Evolutionary conservation across 2,888 invertebrate genomes (phyloP).

Genomic region (Linyphia triangularis): DNA sequence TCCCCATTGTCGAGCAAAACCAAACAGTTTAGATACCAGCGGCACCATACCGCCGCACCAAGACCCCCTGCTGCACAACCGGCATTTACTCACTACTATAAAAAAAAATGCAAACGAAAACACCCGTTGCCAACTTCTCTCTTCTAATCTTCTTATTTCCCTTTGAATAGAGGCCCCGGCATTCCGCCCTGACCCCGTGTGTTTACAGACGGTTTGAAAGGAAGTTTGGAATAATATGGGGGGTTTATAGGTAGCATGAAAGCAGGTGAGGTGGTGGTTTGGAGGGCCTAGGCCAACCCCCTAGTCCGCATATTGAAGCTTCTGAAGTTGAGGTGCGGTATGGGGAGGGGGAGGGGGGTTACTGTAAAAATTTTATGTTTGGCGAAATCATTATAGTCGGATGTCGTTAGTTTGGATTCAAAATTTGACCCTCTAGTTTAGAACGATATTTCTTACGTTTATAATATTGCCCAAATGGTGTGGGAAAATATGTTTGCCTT

Average conservation of each 20-base stretch:
- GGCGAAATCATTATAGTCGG: slow-evolving; percentile 53
- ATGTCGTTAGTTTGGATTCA: too few relatives aligned
- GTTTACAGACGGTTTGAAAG: slow-evolving; percentile 62
- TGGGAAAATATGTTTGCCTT: too few relatives aligned
- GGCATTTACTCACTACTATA: neutral
- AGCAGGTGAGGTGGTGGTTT: slow-evolving; percentile 68
- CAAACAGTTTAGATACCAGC: slow-evolving; percentile 68
- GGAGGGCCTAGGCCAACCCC: slow-evolving; percentile 52
- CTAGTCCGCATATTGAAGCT: slow-evolving; percentile 63
- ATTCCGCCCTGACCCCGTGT: slow-evolving; percentile 49
- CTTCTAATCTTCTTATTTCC: slow-evolving; percentile 61
- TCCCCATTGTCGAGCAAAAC: slow-evolving; percentile 51
- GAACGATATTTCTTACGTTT: too few relatives aligned
- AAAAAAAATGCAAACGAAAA: slow-evolving; percentile 12
- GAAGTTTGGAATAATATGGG: slow-evolving; percentile 67
- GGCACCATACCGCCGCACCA: slow-evolving; percentile 11
- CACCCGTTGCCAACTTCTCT: slow-evolving; percentile 42
- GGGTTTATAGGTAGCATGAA: slow-evolving; percentile 55
- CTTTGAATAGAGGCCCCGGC: slow-evolving; percentile 17
- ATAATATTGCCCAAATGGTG: too few relatives aligned
- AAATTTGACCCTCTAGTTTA: too few relatives aligned
- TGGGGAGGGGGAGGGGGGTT: slow-evolving; percentile 20
- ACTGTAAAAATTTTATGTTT: slow-evolving; percentile 14
- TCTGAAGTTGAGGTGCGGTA: too few relatives aligned
- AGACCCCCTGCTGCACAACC: slow-evolving; percentile 67